Conservation (phyloP, 2,888 invertebrate species). For the Rugalucina vietnamica region DNA sequence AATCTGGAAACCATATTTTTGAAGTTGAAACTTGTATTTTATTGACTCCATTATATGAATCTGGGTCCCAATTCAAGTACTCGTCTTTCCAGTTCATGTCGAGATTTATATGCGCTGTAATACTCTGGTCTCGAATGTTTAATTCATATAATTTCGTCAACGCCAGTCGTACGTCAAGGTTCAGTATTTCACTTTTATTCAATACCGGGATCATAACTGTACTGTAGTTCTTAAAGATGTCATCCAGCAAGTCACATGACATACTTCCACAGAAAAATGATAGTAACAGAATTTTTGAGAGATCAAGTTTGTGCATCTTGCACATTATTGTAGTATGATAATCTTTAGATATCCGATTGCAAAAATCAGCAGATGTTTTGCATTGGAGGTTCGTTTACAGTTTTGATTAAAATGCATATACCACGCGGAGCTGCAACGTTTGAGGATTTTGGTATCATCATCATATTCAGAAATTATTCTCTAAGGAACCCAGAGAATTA, state of each 20-base stretch:
- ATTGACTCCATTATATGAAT: background rate
- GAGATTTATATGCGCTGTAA: background rate
- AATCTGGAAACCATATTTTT: background rate
- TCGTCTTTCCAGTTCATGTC: background rate
- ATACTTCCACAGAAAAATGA: too few species aligned
- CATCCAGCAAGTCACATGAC: background rate
- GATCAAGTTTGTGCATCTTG: too few species aligned
- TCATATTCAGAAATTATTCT: too few species aligned
- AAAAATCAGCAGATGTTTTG: too few species aligned
- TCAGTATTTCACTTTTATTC: background rate
- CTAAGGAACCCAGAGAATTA: too few species aligned
- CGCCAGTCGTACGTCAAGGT: background rate
- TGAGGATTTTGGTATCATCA: too few species aligned
- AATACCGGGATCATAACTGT: background rate
- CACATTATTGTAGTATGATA: too few species aligned
- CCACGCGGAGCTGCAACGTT: too few species aligned
- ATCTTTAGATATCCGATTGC: too few species aligned
- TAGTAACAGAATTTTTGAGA: too few species aligned
- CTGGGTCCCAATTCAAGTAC: background rate
- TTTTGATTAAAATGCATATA: too few species aligned
- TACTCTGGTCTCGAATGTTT: background rate
- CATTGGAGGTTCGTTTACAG: too few species aligned
- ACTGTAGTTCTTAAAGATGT: background rate
- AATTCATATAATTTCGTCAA: background rate
- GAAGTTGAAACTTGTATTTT: conserved; percentile 3